A percentile compares a stretch with the other conserved stretches of the same genome.
Evolutionary conservation across 2,113 vertebrate genomes (phyloP).

Genomic region (Protobothrops flavoviridis): DNA sequence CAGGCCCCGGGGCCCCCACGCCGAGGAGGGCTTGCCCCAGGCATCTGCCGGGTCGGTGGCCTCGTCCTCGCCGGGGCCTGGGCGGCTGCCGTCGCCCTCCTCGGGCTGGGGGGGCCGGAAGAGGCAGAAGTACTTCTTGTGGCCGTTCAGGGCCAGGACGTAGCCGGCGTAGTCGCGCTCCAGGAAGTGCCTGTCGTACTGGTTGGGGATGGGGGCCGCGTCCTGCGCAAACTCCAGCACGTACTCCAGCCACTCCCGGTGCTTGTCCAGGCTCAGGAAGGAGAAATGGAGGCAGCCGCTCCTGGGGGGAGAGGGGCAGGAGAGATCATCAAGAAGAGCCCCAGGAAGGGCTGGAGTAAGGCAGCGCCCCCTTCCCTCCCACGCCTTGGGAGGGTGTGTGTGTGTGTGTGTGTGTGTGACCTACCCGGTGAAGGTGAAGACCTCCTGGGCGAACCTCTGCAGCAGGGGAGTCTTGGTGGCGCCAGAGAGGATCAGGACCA

Average conservation of each 20-base stretch:
- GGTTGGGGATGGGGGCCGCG: constrained; percentile 78
- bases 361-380: background rate
- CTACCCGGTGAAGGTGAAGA: constrained; percentile 93
- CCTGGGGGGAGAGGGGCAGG: constrained; percentile 57
- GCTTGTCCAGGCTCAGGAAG: constrained; percentile 95
- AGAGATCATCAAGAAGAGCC: background rate
- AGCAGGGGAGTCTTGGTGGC: constrained; percentile 88
- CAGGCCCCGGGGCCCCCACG: constrained; percentile 74
- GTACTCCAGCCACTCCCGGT: constrained; percentile 87
- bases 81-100: constrained; percentile 68
- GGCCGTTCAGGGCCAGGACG: constrained; percentile 91
- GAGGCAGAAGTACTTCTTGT: constrained; percentile 97
- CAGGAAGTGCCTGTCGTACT: constrained; percentile 81
- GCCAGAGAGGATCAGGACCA: constrained; percentile 92
- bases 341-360: background rate
- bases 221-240: constrained; percentile 89
- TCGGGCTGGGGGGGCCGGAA: constrained; percentile 88
- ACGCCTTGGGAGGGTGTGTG: background rate
- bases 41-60: constrained; percentile 73
- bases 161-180: constrained; percentile 90
- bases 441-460: constrained; percentile 95
- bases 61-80: constrained; percentile 70
- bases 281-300: constrained; percentile 94
- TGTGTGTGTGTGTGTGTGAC: background rate
- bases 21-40: constrained; percentile 71